These are phyloP conservation scores for Rhabdornis inornatus DNA, from an alignment of 2,113 vertebrate genomes.

Conservation along the genomic window DNA sequence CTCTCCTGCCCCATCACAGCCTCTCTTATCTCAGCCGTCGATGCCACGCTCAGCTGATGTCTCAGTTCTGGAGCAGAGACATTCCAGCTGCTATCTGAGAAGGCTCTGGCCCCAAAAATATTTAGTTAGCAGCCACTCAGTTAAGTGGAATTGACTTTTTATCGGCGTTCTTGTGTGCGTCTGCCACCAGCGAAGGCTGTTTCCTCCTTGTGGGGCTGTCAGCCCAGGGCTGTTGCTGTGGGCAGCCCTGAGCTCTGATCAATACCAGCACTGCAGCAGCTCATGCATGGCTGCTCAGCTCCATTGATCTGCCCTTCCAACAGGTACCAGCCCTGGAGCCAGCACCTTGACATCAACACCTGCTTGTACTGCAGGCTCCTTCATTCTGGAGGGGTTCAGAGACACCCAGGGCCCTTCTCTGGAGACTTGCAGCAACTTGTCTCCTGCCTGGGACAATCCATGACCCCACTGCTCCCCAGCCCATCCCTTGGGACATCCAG, in stretches of 20 bases:
- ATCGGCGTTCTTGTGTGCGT: conserved; percentile 83
- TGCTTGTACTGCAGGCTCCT: conserved; percentile 62
- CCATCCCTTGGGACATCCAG: neutral
- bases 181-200: conserved; percentile 86
- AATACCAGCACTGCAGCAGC: conserved; percentile 79
- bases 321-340: conserved; percentile 77
- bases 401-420: neutral
- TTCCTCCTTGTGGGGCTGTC: conserved; percentile 83
- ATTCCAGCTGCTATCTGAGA: conserved; percentile 55
- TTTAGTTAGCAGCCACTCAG: conserved; percentile 95
- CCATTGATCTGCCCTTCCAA: conserved; percentile 88
- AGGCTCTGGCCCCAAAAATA: conserved; percentile 82
- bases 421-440: neutral
- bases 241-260: conserved; percentile 90
- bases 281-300: conserved; percentile 74
- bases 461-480: neutral
- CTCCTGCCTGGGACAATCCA: neutral
- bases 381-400: conserved; percentile 42
- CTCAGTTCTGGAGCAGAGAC: conserved; percentile 74
- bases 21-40: neutral
- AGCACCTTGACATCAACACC: conserved; percentile 64
- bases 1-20: neutral
- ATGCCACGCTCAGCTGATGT: conserved; percentile 72
- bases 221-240: conserved; percentile 85
- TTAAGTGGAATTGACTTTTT: conserved; percentile 98